Conservation (phyloP, 2,113 vertebrate genomes). For the Odontesthes bonariensis region DNA sequence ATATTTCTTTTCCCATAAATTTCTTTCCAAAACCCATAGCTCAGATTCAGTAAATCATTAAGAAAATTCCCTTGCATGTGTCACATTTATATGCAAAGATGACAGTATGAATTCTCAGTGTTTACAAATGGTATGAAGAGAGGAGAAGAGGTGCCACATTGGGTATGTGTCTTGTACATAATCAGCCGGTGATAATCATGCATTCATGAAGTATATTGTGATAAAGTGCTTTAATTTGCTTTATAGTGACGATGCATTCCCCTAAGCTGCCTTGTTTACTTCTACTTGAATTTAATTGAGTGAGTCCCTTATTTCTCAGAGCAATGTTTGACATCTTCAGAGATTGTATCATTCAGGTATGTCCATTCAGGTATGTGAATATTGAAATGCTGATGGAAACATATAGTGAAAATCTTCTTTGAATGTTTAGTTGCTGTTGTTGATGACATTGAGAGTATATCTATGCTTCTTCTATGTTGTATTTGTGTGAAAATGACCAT, state of each 20-base stretch:
- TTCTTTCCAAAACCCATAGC: not conserved
- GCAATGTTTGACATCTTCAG: conserved; percentile 5
- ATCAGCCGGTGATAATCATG: conserved; percentile 51
- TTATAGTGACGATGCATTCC: conserved; percentile 25
- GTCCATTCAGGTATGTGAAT: not conserved
- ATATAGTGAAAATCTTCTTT: conserved; percentile 21
- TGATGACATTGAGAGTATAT: not conserved
- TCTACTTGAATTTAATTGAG: conserved; percentile 5
- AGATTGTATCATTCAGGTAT: conserved; percentile 6
- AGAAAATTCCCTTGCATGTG: not conserved
- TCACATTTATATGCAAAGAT: conserved; percentile 16
- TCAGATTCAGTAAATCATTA: not conserved
- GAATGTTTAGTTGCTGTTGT: not conserved
- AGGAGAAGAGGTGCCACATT: conserved; percentile 1
- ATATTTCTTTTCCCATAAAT: not conserved
- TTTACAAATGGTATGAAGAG: conserved; percentile 7
- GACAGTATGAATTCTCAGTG: conserved; percentile 7
- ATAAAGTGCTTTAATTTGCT: conserved; percentile 50
- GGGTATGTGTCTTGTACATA: conserved; percentile 26
- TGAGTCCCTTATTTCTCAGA: conserved; percentile 7
- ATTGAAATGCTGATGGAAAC: conserved; percentile 2
- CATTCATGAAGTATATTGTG: conserved; percentile 36
- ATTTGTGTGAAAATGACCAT: conserved; percentile 12
- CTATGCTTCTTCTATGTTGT: not conserved
- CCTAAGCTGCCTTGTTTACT: conserved; percentile 16